Percentiles rank a stretch among this genome's conserved stretches.
Conservation (phyloP, 2,797 vertebrate species). For the Taenioides sp. region DNA sequence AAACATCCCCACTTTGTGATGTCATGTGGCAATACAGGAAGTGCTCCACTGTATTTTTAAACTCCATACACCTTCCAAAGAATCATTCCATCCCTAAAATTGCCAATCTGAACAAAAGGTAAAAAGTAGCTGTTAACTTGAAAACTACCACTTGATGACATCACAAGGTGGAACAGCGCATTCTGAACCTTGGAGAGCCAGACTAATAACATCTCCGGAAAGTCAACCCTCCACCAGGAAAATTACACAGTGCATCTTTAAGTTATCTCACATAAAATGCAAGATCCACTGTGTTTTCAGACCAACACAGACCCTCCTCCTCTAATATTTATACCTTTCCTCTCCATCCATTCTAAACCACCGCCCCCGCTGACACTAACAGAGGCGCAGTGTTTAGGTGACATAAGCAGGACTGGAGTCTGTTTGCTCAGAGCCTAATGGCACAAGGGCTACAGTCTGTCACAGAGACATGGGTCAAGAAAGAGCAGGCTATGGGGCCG, state of each 20-base stretch:
- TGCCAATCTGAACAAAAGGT: too few species aligned
- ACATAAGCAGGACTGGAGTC: constrained; percentile 54
- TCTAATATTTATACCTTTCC: constrained; percentile 41
- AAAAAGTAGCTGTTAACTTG: too few species aligned
- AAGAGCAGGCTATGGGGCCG: constrained; percentile 25
- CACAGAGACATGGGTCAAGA: constrained; percentile 39
- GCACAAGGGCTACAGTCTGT: constrained; percentile 37
- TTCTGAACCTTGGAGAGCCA: too few species aligned
- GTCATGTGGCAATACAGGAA: too few species aligned
- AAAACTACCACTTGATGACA: too few species aligned
- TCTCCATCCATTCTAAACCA: constrained; percentile 42
- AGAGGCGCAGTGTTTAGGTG: constrained; percentile 65
- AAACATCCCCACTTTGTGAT: too few species aligned
- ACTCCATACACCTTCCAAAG: too few species aligned
- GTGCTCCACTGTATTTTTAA: too few species aligned
- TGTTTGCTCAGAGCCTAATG: constrained; percentile 56
- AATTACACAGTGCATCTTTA: background rate
- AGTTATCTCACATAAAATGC: constrained; percentile 7
- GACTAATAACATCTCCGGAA: too few species aligned
- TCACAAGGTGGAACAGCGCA: too few species aligned
- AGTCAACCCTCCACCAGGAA: too few species aligned
- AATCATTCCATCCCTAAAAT: too few species aligned
- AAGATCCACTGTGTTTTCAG: constrained; percentile 11
- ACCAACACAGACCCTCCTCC: constrained; percentile 19
- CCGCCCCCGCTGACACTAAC: constrained; percentile 45